Base-by-base conservation (phyloP, 2,888 invertebrate species). In the Nemurella pictetii region DNA sequence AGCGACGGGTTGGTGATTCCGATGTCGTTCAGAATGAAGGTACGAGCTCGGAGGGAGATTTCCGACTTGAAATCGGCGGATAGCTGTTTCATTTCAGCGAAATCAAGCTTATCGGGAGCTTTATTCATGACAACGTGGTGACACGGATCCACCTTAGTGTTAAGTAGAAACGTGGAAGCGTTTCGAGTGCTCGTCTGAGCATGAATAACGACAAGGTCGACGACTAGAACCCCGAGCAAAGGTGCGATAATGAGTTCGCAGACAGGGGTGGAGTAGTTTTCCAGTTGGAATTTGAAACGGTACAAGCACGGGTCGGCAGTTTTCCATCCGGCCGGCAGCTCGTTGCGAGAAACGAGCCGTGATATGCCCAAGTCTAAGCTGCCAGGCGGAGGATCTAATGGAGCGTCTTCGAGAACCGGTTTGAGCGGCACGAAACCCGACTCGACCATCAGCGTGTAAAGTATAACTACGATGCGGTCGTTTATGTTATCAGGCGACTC, bases 391-490 rank as follows among this genome's bases (percentile, higher is more conserved):
- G 55, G 20, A 55, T 55, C 55, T 55, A 55, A 12, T 20, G 55
- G 55, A 55, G 55, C 55, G 2, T 55, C 55, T 55, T 20, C 55
- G 15, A 20, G 55, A 2, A 20, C 20, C 20, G 55, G 55, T 55
- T 75, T 75, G 9, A 75, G 26, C 0, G 80, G 80, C n/a, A 81
- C 36, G 35, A 81, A 81, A 0, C 80, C 80, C 9, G 80, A 35
- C 35, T 81, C 80, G 35, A 81, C 32, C 80, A 81, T 81, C 36
- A 81, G n/a, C 5, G 80, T 81, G 35, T 81, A 81, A n/a, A 81
- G 80, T 5, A 36, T 26, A 0, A 35, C 80, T 2, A 81, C 32
- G n/a, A 35, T 36, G 36, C 27, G 26, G 36, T 81, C 80, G 35
- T 36, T 78, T 2, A 78, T 30, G 27, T 35, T 35, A 35, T 26